Evolutionary conservation across 2,113 vertebrate species (phyloP), one percentile per base, ranked within the genome.

Genomic region (Aldabrachelys gigantea): DNA sequence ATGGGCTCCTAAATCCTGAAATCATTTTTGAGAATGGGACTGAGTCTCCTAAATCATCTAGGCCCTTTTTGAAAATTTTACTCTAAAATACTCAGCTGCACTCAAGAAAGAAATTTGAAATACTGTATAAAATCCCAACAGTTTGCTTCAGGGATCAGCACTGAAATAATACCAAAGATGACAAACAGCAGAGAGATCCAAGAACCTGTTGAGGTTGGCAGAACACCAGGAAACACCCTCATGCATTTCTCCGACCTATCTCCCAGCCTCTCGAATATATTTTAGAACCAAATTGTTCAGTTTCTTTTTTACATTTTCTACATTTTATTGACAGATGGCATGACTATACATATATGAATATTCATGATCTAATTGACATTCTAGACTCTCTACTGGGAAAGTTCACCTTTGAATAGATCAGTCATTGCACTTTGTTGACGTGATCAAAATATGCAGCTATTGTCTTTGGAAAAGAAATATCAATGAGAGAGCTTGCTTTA

Each of bases 151-250:
- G 80, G 1, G 22, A 31, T 41, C 85, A 6, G 82, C 4, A 31
- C 4, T 69, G 50, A 79, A 87, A 79, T 62, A 72, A 22, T 65
- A 72, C 14, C 21, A 41, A 54, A 79, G 52, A 2, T 41, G 11
- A 24, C 19, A 85, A 72, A 5, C 4, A 57, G 8, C 4, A 85
- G 10, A 91, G 83, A 62, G 3, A 80, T 2, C 72, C 3, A 79
- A 76, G n/a, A 27, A 41, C 41, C 24, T 31, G 19, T 19, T 65
- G 75, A 47, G 0, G 0, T 1, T 80, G 65, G 75, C 8, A n/a
- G 17, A 22, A 4, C 80, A 54, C 3, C 41, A 5, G 82, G 49
- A 81, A 87, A 81, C 83, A 31, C 12, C 57, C 57, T 31, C 27
- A 62, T 31, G 27, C 27, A 72, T n/a, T 72, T 72, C 35, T 72